These are phyloP conservation scores for Cistogaster globosa DNA, from an alignment of 2,888 invertebrate genomes.

Conservation along the genomic window DNA sequence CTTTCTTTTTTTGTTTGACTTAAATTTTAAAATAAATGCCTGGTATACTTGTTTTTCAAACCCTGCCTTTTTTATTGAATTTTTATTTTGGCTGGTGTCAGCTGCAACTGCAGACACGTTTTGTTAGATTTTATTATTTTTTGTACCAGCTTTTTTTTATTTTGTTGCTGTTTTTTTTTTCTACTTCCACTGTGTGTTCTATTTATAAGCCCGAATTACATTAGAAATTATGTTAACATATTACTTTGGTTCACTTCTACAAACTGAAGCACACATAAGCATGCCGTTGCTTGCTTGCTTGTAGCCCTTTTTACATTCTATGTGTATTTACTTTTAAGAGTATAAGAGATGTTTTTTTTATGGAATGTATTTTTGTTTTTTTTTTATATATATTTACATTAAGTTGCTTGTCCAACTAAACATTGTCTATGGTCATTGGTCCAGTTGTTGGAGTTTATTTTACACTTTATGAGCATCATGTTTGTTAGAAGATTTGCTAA, in stretches of 20 bases:
- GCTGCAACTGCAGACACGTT: slow-evolving; percentile 13
- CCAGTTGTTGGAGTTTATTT: slow-evolving; percentile 62
- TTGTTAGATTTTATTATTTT: not conserved
- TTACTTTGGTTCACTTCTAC: slow-evolving; percentile 56
- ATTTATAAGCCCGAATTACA: slow-evolving; percentile 54
- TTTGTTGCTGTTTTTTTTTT: not conserved
- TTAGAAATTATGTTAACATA: slow-evolving; percentile 62
- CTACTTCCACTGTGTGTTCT: slow-evolving; percentile 21
- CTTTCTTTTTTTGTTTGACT: too few species aligned
- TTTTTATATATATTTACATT: slow-evolving; percentile 14
- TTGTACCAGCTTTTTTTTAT: not conserved
- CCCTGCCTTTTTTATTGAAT: not conserved
- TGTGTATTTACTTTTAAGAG: slow-evolving; percentile 6
- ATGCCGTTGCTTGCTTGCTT: slow-evolving; percentile 14
- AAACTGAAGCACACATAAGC: not conserved
- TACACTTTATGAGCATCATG: slow-evolving; percentile 58
- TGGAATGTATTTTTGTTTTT: slow-evolving; percentile 10
- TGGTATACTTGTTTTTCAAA: not conserved
- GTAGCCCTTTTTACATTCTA: not conserved
- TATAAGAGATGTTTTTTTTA: slow-evolving; percentile 21
- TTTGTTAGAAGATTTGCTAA: slow-evolving; percentile 40
- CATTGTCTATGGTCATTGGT: slow-evolving; percentile 59
- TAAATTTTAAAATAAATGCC: too few species aligned
- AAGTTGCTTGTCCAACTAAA: slow-evolving; percentile 32
- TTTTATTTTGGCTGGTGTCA: slow-evolving; percentile 16